Base-by-base conservation (phyloP, 2,888 invertebrate species). In the Periphyllus acericola region DNA sequence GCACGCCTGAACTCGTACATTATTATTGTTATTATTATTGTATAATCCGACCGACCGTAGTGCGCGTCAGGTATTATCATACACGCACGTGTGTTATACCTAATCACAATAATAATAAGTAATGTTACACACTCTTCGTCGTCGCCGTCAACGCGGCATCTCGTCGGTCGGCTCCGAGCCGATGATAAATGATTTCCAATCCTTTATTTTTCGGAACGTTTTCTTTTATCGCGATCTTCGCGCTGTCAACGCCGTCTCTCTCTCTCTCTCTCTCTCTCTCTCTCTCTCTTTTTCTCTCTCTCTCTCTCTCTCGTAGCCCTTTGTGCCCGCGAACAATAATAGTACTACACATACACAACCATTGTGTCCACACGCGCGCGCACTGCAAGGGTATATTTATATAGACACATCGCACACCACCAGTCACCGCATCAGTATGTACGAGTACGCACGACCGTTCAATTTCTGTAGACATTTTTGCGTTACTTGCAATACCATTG, bases 111-210 rank as follows among this genome's bases (percentile, higher is more conserved):
- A 60, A 79, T 60, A 36, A 32, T 55, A 52, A 29, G 32, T 21
- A 60, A 60, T 60, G 21, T 60, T 25, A 68, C 68, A 11, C 29
- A 55, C 21, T 79, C 46, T 76, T 19, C 40, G 60, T 66, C 34
- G 36, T 1, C 55, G 55, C 19, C 55, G 55, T 66, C 66, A n/a
- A 11, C 29, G 3, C 21, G 25, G 8, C 25, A 8, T 25, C 46
- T 14, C 46, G 46, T 46, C 46, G 1, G 46, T 46, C 46, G 46
- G 11, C 46, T 14, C 14, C 46, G 46, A 11, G 1, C n/a, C 68
- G 68, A 36, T 80, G 80, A 80, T 80, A 80, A 80, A 80, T 80
- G 80, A 36, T 66, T 17, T 52, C 29, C 11, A 68, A 5, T 79
- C 79, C 60, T 60, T 79, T 79, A 46, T 46, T 25, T 25, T 25